Evolutionary conservation across 2,113 vertebrate genomes (phyloP).

Genomic region (Haplochromis vanheusdeni): DNA sequence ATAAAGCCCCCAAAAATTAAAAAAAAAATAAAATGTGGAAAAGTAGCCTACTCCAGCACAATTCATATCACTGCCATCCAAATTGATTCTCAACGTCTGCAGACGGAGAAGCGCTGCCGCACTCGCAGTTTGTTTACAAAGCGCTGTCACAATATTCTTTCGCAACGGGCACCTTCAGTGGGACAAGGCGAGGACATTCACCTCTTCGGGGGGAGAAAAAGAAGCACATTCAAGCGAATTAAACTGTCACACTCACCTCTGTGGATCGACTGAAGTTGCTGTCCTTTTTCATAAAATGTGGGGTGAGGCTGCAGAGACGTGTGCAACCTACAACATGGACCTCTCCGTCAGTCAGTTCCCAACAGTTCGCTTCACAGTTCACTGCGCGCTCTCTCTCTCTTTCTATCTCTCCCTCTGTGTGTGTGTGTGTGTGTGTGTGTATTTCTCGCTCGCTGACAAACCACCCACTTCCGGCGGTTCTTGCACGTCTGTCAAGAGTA

Average conservation of each 20-base stretch:
- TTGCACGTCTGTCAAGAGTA: not conserved
- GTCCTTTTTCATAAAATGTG: constrained; percentile 53
- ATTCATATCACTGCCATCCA: not conserved
- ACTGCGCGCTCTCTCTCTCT: constrained; percentile 3
- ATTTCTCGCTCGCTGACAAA: not conserved
- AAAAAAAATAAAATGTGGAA: not conserved
- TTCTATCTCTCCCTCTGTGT: not conserved
- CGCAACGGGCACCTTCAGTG: constrained; percentile 18
- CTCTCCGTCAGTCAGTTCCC: constrained; percentile 40
- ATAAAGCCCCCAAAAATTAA: not conserved
- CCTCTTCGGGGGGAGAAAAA: not conserved
- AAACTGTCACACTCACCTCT: constrained; percentile 43
- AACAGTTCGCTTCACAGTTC: constrained; percentile 55
- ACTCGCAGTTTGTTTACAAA: constrained; percentile 63
- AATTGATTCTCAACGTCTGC: not conserved
- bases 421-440: not conserved
- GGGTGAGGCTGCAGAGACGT: constrained; percentile 32
- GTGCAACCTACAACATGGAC: constrained; percentile 23
- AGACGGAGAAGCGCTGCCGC: not conserved
- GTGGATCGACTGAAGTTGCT: constrained; percentile 27
- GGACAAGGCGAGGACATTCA: not conserved
- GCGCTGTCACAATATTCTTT: constrained; percentile 51
- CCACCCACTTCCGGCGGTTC: constrained; percentile 68
- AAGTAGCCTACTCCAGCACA: not conserved
- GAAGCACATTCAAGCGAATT: not conserved